Evolutionary conservation across 2,888 invertebrate species (phyloP), one percentile per base, ranked within the genome.

Genomic region (Gnatocerus cornutus): DNA sequence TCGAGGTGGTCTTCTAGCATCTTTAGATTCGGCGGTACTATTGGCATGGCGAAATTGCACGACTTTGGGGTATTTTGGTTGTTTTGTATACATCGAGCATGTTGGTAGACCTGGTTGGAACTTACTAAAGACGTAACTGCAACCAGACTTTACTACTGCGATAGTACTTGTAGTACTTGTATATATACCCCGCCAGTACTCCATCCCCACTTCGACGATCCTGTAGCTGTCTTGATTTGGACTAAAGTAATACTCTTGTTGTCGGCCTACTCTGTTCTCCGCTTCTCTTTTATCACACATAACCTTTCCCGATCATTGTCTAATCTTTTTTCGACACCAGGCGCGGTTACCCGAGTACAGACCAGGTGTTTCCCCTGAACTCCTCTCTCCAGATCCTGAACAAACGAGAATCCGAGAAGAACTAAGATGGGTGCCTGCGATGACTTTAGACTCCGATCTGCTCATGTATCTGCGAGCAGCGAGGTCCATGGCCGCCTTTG

Each of bases 391-490:
- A 84, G 89, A 85, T 87, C 90, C 85, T 85, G 90, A 84, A 87
- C 84, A 83, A 82, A 87, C 79, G 84, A 88, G 84, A 43, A 82
- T 83, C 16, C 86, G 93, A 77, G 98, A 98, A 86, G 97, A 97
- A 86, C 87, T 96, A 85, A 90, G 95, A 87, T 98, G 98, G 98
- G 89, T 95, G 85, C 98, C 98, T 71, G 94, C 94, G 78, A 94
- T 97, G 88, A 91, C 95, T 77, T 89, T 93, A 81, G 98, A 98
- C 87, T 93, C 95, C 79, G 98, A 98, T 88, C 90, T 98, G 84
- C 91, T 98, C 83, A 98, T 98, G 97, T 98, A 96, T 88, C 90
- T 98, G 85, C 89, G 98, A 81, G 98, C 98, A 78, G 98, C 97
- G 77, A 92, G 98, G 81, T 97, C 97, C 72, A 97, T 99, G 94